These are phyloP conservation scores for Rousettus leschenaultii DNA, from an alignment of 2,113 vertebrate species.

Conservation along the genomic window DNA sequence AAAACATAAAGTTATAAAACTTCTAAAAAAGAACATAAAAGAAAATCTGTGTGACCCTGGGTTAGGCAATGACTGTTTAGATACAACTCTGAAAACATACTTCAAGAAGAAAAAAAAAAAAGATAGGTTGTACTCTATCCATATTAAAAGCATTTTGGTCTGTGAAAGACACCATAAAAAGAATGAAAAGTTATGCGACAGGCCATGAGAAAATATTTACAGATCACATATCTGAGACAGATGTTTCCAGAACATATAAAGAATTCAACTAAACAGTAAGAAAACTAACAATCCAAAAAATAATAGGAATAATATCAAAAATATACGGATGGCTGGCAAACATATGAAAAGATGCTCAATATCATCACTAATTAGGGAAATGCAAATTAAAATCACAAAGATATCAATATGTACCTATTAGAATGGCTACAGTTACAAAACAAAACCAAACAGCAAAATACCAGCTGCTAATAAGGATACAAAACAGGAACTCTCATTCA, in stretches of 20 bases:
- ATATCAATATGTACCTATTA: not conserved
- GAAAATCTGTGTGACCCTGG: not conserved
- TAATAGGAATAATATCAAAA: no score
- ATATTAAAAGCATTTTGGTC: not conserved
- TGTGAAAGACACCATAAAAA: not conserved
- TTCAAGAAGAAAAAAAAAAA: not conserved
- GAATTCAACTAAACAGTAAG: not conserved
- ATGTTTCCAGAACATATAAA: not conserved
- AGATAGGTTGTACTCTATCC: not conserved
- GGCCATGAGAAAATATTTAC: not conserved
- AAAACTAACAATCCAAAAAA: not conserved
- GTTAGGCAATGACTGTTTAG: not conserved
- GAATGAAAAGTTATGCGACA: not conserved
- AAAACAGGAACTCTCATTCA: not conserved
- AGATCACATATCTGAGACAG: not conserved
- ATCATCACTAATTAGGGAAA: not conserved
- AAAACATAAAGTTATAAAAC: not conserved
- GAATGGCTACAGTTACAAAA: not conserved
- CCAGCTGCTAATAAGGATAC: not conserved
- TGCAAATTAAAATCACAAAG: not conserved
- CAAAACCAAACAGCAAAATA: not conserved
- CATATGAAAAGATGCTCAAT: not conserved
- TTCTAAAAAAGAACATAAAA: not conserved
- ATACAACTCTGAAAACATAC: not conserved
- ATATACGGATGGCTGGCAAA: no score